These are phyloP conservation scores for Apostichopus japonicus DNA, from an alignment of 35 echinoderm and acorn worm species.

Conservation along the genomic window DNA sequence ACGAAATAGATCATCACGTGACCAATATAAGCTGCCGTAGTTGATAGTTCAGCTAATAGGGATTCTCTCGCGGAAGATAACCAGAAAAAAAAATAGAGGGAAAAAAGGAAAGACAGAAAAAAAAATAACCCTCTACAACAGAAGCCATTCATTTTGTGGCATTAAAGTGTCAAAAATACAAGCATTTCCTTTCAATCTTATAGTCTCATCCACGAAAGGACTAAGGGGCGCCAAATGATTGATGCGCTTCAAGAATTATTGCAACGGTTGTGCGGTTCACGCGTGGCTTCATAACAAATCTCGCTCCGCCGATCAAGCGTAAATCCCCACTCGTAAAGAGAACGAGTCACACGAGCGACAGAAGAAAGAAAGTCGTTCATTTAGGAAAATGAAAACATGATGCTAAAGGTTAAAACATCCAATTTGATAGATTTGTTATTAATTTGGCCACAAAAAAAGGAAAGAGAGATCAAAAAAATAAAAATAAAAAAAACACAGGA, in stretches of 20 bases:
- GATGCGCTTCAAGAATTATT: slow-evolving; percentile 34
- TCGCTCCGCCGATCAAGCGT: slow-evolving; percentile 36
- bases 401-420: slow-evolving; percentile 22
- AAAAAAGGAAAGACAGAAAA: slow-evolving; percentile 4
- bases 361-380: background rate
- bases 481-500: no score
- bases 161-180: slow-evolving; percentile 36
- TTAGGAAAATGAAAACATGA: background rate
- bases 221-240: slow-evolving; percentile 47
- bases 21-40: slow-evolving; percentile 5
- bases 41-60: slow-evolving; percentile 26
- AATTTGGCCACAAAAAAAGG: background rate
- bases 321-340: background rate
- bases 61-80: background rate
- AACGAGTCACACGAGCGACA: background rate
- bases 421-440: slow-evolving; percentile 50
- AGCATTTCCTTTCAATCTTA: slow-evolving; percentile 21
- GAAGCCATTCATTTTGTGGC: slow-evolving; percentile 22
- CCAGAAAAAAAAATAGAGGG: background rate
- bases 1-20: background rate
- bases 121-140: background rate
- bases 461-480: no score
- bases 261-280: slow-evolving; percentile 35
- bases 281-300: slow-evolving; percentile 40
- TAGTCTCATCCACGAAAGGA: slow-evolving; percentile 15